A percentile compares a stretch with the other conserved stretches of the same genome.
Evolutionary conservation across 2,888 invertebrate genomes (phyloP).

Genomic region (Rambutsinella grinnellia): DNA sequence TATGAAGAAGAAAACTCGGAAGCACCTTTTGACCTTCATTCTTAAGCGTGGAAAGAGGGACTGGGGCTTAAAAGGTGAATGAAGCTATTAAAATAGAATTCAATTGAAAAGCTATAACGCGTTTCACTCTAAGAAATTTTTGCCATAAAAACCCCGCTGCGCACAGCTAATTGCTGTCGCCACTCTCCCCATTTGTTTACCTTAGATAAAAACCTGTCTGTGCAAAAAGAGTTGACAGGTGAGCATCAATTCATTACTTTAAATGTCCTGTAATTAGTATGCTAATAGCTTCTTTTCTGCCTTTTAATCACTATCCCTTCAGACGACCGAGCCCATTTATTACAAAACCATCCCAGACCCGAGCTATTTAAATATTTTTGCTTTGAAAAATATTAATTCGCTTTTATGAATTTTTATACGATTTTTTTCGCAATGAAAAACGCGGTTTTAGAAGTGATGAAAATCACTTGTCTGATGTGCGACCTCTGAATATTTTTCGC

Average conservation of each 20-base stretch:
- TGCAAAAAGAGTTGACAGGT: slow-evolving; percentile 23
- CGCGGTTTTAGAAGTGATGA: slow-evolving; percentile 18
- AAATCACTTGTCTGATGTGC: slow-evolving; percentile 27
- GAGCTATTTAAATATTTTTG: too few species aligned
- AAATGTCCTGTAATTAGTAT: slow-evolving; percentile 40
- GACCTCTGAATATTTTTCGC: not conserved
- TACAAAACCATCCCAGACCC: too few species aligned
- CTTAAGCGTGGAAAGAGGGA: too few species aligned
- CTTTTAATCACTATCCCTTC: slow-evolving; percentile 6
- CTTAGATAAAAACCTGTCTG: not conserved
- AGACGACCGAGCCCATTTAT: not conserved
- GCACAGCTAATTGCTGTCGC: not conserved
- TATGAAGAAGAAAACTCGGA: too few species aligned
- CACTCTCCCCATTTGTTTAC: not conserved
- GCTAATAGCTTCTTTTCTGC: slow-evolving; percentile 17
- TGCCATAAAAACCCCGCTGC: not conserved
- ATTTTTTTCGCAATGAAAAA: not conserved
- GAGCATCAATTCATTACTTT: slow-evolving; percentile 39
- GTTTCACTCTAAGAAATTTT: too few species aligned
- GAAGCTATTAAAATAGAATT: too few species aligned
- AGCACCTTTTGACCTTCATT: too few species aligned
- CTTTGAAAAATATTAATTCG: too few species aligned
- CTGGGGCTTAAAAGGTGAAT: too few species aligned
- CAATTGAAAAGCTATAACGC: too few species aligned
- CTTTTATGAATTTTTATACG: not conserved